Evolutionary conservation across 2,113 vertebrate species (phyloP).

Genomic region (Terrapene triunguis): DNA sequence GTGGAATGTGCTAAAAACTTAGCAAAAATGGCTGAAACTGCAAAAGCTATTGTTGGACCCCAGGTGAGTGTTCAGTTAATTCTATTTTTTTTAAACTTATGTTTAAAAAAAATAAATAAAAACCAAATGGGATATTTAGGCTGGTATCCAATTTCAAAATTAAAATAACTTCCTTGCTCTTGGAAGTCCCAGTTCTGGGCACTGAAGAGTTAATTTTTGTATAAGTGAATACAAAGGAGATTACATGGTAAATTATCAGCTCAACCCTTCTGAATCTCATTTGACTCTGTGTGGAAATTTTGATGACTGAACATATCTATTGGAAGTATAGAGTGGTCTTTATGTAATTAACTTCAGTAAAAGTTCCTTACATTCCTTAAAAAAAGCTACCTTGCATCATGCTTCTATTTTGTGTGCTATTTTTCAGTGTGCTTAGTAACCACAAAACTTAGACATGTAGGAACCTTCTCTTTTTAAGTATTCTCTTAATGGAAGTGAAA

Average conservation of each 20-base stretch:
- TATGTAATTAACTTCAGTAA: background rate
- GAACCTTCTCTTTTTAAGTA: background rate
- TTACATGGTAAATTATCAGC: background rate
- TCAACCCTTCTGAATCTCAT: background rate
- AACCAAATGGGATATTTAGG: background rate
- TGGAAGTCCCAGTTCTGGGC: background rate
- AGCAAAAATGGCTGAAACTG: slow-evolving; percentile 94
- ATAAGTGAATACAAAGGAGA: background rate
- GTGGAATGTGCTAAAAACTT: slow-evolving; percentile 93
- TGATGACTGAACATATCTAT: background rate
- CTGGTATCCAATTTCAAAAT: background rate
- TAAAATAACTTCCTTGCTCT: background rate
- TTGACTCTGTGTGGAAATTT: background rate
- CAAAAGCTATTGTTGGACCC: slow-evolving; percentile 88
- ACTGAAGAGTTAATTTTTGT: background rate
- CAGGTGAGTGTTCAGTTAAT: slow-evolving; percentile 83
- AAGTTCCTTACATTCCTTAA: background rate
- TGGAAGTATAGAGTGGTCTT: background rate
- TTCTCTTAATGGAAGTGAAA: background rate
- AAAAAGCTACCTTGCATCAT: background rate
- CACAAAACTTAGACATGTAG: background rate
- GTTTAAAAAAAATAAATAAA: background rate
- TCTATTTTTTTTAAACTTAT: background rate
- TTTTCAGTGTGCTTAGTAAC: background rate
- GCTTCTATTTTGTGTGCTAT: background rate